Percentiles rank a stretch among this genome's conserved stretches.
These are phyloP conservation scores for Xanthorhoe spadicearia DNA, from an alignment of 2,888 invertebrate species.

Conservation along the genomic window DNA sequence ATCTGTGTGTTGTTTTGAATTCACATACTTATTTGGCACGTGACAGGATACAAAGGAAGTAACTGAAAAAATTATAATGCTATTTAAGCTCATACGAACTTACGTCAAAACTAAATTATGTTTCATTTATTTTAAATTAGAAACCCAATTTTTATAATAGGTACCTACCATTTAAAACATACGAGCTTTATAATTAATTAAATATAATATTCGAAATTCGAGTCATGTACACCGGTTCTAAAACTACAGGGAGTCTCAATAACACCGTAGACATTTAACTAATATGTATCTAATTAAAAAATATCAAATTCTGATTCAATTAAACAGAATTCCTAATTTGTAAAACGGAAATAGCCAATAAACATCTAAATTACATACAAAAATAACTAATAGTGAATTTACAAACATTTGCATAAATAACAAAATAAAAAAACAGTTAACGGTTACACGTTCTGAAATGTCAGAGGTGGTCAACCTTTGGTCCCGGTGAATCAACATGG, in stretches of 20 bases:
- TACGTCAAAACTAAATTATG: neutral
- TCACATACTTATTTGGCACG: slow-evolving; percentile 3
- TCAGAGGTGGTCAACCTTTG: slow-evolving; percentile 72
- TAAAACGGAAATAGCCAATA: slow-evolving; percentile 13
- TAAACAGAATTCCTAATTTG: slow-evolving; percentile 1
- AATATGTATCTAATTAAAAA: slow-evolving; percentile 1
- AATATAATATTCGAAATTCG: neutral
- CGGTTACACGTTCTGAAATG: slow-evolving; percentile 56
- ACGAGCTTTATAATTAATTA: neutral
- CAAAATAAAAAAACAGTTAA: slow-evolving; percentile 45
- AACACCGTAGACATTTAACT: neutral
- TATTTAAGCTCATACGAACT: neutral
- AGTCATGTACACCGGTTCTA: neutral
- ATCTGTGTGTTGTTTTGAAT: slow-evolving; percentile 6
- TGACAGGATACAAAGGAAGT: neutral
- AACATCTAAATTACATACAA: slow-evolving; percentile 31
- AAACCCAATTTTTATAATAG: no score
- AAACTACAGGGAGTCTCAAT: slow-evolving; percentile 1
- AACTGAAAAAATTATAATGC: neutral
- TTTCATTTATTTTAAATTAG: no score
- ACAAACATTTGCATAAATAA: slow-evolving; percentile 40
- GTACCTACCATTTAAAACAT: no score
- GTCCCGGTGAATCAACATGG: slow-evolving; percentile 51
- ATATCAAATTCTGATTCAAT: neutral
- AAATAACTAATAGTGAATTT: slow-evolving; percentile 18